Conservation (phyloP, 2,113 vertebrate genomes). For the Laterallus jamaicensis region DNA sequence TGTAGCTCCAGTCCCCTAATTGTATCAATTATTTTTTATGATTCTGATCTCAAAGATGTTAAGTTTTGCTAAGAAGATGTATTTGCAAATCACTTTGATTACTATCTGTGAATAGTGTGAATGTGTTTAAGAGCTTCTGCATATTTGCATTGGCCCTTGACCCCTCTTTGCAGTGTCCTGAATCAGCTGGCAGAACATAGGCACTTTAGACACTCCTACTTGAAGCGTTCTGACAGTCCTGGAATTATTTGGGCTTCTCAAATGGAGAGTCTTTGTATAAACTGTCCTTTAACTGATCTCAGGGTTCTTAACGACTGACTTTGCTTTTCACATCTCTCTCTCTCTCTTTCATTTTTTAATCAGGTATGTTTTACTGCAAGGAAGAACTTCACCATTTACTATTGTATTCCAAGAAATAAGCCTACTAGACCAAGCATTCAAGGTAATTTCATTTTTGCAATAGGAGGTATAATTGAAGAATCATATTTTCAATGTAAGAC, state of each 20-base stretch:
- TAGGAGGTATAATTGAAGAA: constrained; percentile 69
- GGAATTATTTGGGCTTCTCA: background rate
- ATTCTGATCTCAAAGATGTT: constrained; percentile 28
- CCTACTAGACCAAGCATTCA: constrained; percentile 61
- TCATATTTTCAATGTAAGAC: constrained; percentile 63
- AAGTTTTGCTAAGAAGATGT: constrained; percentile 27
- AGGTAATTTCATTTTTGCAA: constrained; percentile 73
- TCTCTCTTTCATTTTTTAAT: constrained; percentile 51
- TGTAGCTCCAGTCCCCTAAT: background rate
- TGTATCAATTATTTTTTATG: constrained; percentile 54
- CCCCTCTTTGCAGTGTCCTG: background rate
- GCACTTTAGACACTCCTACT: background rate
- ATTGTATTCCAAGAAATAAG: constrained; percentile 58
- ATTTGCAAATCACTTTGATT: constrained; percentile 39
- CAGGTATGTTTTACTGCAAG: constrained; percentile 42
- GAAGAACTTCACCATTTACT: constrained; percentile 57
- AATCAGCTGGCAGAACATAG: background rate
- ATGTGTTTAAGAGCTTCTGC: constrained; percentile 20
- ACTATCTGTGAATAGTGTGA: background rate
- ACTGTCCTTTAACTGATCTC: constrained; percentile 24
- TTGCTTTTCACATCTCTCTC: constrained; percentile 39
- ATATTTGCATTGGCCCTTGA: background rate
- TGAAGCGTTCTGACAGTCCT: background rate
- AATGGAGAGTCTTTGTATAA: background rate
- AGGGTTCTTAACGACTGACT: background rate